A percentile compares a stretch with the other conserved stretches of the same genome.
Conservation (phyloP, 2,113 vertebrate genomes). For the Leucoraja erinaceus region DNA sequence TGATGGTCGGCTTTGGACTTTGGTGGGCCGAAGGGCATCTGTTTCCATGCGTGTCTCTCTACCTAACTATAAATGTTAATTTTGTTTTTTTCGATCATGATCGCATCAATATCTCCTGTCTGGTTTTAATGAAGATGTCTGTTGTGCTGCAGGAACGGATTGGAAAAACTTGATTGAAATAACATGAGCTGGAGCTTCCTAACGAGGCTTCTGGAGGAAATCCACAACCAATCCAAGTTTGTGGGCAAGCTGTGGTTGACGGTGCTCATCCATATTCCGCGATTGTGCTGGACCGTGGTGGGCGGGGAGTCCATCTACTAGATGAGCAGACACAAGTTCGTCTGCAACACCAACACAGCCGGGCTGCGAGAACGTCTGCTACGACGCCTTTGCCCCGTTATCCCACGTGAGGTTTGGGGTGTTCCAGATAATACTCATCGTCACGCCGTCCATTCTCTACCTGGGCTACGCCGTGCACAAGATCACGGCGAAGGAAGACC, state of each 20-base stretch:
- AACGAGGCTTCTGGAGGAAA: slow-evolving; percentile 95
- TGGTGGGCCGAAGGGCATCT: no score
- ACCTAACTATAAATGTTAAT: neutral
- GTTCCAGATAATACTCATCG: slow-evolving; percentile 91
- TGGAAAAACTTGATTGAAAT: neutral
- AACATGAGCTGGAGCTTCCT: slow-evolving; percentile 98
- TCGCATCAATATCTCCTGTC: neutral
- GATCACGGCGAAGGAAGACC: slow-evolving; percentile 76
- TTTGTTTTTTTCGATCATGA: neutral
- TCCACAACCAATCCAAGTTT: slow-evolving; percentile 98
- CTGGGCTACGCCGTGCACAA: slow-evolving; percentile 90
- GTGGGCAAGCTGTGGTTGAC: slow-evolving; percentile 99
- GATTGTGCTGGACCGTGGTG: slow-evolving; percentile 91
- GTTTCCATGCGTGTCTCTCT: no score
- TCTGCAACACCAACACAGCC: slow-evolving; percentile 96
- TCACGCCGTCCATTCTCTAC: slow-evolving; percentile 89
- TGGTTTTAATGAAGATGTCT: neutral
- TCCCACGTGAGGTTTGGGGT: slow-evolving; percentile 97
- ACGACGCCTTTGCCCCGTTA: slow-evolving; percentile 88
- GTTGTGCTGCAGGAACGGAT: neutral
- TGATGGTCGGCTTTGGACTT: no score
- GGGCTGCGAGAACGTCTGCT: slow-evolving; percentile 94
- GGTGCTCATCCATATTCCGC: slow-evolving; percentile 86
- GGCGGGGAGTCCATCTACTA: slow-evolving; percentile 98
- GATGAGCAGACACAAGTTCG: slow-evolving; percentile 97